A percentile compares a stretch with the other conserved stretches of the same genome.
Evolutionary conservation across 2,888 invertebrate genomes (phyloP).

Genomic region (Aleiodes alternator): DNA sequence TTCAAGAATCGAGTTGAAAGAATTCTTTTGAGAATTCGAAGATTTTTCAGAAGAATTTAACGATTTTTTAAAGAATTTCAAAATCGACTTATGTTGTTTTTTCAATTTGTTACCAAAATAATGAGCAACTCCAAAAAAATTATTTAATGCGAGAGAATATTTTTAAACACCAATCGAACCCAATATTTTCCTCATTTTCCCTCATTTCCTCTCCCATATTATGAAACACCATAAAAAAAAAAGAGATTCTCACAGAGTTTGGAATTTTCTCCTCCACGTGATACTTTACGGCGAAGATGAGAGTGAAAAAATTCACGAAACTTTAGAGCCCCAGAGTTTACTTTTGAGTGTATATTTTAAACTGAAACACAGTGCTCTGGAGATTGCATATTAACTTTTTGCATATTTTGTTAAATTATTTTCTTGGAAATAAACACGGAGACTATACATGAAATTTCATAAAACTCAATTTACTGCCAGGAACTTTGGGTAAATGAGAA

Average conservation of each 20-base stretch:
- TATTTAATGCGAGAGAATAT: no score
- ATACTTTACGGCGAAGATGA: not conserved
- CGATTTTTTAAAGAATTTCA: no score
- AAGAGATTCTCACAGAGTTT: not conserved
- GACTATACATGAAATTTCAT: not conserved
- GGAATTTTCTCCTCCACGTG: not conserved
- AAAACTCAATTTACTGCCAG: constrained; percentile 8
- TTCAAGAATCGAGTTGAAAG: no score
- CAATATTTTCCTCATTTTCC: no score
- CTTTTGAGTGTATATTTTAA: constrained; percentile 1
- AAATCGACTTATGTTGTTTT: no score
- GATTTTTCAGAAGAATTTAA: no score
- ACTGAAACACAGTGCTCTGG: not conserved
- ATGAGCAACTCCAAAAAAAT: no score
- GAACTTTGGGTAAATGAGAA: constrained; percentile 16
- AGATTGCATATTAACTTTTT: constrained; percentile 22
- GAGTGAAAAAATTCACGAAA: constrained; percentile 4
- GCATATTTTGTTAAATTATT: constrained; percentile 12
- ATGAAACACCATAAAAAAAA: not conserved
- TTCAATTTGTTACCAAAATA: no score
- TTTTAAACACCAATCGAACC: no score
- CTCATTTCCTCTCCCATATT: no score
- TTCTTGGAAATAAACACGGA: constrained; percentile 1
- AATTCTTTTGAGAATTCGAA: no score
- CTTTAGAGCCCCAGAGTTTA: not conserved